phyloP scores from a whole-genome alignment of 2,888 invertebrate genomes.

The Sturmia bella region DNA sequence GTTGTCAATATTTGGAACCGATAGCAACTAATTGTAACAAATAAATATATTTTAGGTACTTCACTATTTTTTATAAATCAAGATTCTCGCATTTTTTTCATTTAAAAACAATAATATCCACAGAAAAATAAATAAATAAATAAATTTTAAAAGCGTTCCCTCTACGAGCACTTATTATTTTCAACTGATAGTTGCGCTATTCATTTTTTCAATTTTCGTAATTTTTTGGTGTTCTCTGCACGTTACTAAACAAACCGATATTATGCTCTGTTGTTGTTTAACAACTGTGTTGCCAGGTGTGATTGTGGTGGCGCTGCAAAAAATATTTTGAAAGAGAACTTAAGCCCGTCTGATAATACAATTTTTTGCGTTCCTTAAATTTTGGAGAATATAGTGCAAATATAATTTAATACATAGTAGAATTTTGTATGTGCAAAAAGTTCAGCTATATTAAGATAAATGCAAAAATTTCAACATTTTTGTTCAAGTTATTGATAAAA shows the following conservation, averaged over 20 bases:
- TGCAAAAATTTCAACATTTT: too few relatives aligned
- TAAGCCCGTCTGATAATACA: too few relatives aligned
- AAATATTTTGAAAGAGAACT: too few relatives aligned
- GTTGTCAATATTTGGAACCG: slow-evolving; percentile 18
- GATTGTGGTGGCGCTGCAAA: too few relatives aligned
- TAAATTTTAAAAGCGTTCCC: slow-evolving; percentile 36
- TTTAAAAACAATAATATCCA: slow-evolving; percentile 23
- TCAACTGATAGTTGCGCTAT: slow-evolving; percentile 55
- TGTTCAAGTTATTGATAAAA: too few relatives aligned
- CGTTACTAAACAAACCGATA: not conserved
- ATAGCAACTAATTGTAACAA: slow-evolving; percentile 8
- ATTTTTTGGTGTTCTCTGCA: slow-evolving; percentile 11
- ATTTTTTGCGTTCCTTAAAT: too few relatives aligned
- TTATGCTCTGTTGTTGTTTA: not conserved
- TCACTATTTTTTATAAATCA: not conserved
- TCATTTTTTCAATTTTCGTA: slow-evolving; percentile 10
- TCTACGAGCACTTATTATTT: slow-evolving; percentile 47
- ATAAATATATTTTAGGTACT: slow-evolving; percentile 5
- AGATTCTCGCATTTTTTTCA: slow-evolving; percentile 7
- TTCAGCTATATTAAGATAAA: too few relatives aligned
- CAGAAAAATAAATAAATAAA: slow-evolving; percentile 3
- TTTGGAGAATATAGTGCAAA: too few relatives aligned
- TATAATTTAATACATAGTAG: too few relatives aligned
- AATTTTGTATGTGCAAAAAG: too few relatives aligned
- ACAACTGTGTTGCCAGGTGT: not conserved